A percentile compares a stretch with the other conserved stretches of the same genome.
These are phyloP conservation scores for Hydrotaea cyrtoneurina DNA, from an alignment of 2,888 invertebrate species.

Conservation along the genomic window DNA sequence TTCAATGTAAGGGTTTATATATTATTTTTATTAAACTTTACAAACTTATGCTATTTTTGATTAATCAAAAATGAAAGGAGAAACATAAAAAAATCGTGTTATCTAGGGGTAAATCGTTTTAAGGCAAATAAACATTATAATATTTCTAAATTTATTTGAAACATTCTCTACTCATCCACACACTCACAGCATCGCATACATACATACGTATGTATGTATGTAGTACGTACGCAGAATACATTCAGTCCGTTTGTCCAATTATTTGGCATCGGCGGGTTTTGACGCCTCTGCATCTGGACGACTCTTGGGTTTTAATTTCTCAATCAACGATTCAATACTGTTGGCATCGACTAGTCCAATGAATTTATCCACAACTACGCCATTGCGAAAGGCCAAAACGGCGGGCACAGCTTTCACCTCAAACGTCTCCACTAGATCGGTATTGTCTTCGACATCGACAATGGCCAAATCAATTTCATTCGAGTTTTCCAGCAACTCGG, in stretches of 20 bases:
- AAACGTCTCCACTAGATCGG: slow-evolving; percentile 90
- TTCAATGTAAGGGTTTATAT: background rate
- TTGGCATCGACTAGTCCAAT: slow-evolving; percentile 91
- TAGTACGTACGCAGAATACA: background rate
- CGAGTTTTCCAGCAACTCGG: slow-evolving; percentile 87
- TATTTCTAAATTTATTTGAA: background rate
- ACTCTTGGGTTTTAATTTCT: slow-evolving; percentile 81
- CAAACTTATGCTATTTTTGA: slow-evolving; percentile 13
- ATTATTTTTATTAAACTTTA: slow-evolving; percentile 12
- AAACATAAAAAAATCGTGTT: slow-evolving; percentile 12
- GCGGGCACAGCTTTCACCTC: slow-evolving; percentile 90
- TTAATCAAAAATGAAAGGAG: background rate
- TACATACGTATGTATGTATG: background rate
- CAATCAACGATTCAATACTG: slow-evolving; percentile 90
- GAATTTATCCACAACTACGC: slow-evolving; percentile 92
- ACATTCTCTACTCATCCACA: background rate
- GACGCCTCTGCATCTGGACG: slow-evolving; percentile 12
- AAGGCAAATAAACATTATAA: slow-evolving; percentile 1
- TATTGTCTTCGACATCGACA: slow-evolving; percentile 90
- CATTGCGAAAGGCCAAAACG: slow-evolving; percentile 88
- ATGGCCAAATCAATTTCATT: slow-evolving; percentile 89
- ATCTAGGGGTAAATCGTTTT: slow-evolving; percentile 4
- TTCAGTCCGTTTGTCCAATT: background rate
- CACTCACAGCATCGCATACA: background rate
- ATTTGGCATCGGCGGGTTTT: background rate